Evolutionary conservation across 2,888 invertebrate genomes (phyloP), one percentile per base, ranked within the genome.

Genomic region (Habroteleia sp.): DNA sequence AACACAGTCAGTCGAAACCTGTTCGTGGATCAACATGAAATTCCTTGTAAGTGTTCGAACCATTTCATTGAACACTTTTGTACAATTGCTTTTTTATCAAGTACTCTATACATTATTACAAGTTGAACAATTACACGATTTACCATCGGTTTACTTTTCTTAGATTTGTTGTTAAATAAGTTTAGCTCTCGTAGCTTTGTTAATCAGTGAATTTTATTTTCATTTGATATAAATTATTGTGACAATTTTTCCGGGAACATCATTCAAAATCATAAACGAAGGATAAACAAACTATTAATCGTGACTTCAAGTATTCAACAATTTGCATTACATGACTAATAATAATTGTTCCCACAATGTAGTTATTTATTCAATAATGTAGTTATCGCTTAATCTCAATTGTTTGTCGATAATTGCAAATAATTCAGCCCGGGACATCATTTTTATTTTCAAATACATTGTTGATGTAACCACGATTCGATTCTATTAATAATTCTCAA

Each of bases 1-100:
- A 80, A 72, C 80, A 80, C 80, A 80, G 77, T 81, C 76, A 74
- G 73, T 71, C 68, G 76, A 81, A 79, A 66, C 75, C 80, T 77
- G 75, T 77, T 73, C 79, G 69, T 77, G 63, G 66, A 66, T 79
- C 78, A 79, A 78, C 80, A 80, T 81, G 80, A 81, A 77, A 77
- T 79, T 79, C 76, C 27, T 79, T 37, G 80, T 80, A 76, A 80
- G 79, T 78, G 63, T 56, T 54, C 46, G n/a, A 10, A 31, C 23
- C 8, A 10, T 25, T 35, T 41, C 17, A 48, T 16, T 35, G 42
- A 48, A 66, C 65, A 73, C 54, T 48, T 42, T 62, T 48, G 39
- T 14, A 11, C 44, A 37, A 2, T 37, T 37, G n/a, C 7, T 13
- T 42, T 25, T 2, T 7, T 3, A 25, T 25, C 10, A n/a, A n/a